Conservation (phyloP, 1,140 invertebrate species). For the Pseudomyrmex gracilis region DNA sequence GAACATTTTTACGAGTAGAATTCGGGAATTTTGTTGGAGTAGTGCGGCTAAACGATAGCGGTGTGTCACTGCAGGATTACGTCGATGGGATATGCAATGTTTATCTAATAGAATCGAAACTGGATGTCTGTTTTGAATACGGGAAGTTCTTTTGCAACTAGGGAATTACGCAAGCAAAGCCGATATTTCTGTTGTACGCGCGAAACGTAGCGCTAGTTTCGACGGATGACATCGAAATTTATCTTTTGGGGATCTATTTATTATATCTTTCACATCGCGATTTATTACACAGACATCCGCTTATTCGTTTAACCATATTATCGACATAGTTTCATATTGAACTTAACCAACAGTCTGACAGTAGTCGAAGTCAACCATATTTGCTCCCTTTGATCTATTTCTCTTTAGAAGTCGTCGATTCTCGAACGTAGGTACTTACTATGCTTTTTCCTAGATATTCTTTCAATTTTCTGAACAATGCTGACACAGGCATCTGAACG, state of each 20-base stretch:
- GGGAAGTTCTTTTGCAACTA: neutral
- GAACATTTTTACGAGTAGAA: constrained; percentile 48
- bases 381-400: neutral
- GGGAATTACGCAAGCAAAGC: constrained; percentile 4
- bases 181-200: neutral
- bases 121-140: constrained; percentile 9
- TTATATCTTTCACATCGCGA: too few species aligned
- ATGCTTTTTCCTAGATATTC: neutral
- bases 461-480: neutral
- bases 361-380: constrained; percentile 10
- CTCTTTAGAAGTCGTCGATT: neutral
- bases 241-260: neutral
- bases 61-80: constrained; percentile 39
- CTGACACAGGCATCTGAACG: neutral
- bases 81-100: constrained; percentile 45
- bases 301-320: too few species aligned
- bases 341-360: neutral
- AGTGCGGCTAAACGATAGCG: constrained; percentile 45
- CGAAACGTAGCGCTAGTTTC: neutral
- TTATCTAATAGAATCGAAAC: constrained; percentile 47
- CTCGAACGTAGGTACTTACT: neutral
- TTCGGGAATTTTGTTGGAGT: constrained; percentile 28
- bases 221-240: neutral
- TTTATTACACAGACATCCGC: too few species aligned
- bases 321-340: neutral